Evolutionary conservation across 2,888 invertebrate species (phyloP).

Genomic region (Pollenia griseotomentosa): DNA sequence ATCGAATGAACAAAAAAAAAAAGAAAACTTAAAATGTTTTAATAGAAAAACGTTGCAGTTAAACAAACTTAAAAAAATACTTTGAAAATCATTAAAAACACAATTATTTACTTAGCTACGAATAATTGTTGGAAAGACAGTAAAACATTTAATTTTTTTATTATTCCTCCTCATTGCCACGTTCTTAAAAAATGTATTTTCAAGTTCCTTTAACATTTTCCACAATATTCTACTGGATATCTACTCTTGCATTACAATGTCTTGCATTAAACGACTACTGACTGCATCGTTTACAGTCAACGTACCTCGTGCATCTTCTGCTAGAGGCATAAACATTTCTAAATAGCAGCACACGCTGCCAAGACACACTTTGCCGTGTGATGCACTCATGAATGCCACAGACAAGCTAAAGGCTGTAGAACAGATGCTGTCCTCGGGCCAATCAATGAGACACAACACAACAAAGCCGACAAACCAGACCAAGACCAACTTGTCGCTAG

Average conservation of each 20-base stretch:
- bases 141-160: no score
- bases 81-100: no score
- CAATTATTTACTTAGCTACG: no score
- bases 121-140: no score
- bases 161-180: not conserved
- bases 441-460: conserved; percentile 46
- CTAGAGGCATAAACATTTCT: conserved; percentile 62
- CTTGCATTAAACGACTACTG: conserved; percentile 44
- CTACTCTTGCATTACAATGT: conserved; percentile 41
- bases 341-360: conserved; percentile 71
- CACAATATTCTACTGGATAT: not conserved
- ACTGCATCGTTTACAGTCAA: not conserved
- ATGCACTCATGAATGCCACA: conserved; percentile 8
- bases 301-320: conserved; percentile 47
- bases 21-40: no score
- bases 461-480: conserved; percentile 44
- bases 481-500: conserved; percentile 56
- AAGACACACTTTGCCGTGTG: conserved; percentile 46
- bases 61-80: no score
- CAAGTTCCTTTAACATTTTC: not conserved
- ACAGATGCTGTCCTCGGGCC: conserved; percentile 73
- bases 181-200: not conserved
- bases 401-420: conserved; percentile 70
- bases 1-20: no score
- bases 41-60: no score